Evolutionary conservation across 2,113 vertebrate genomes (phyloP).

Genomic region (Callaeas wilsoni): DNA sequence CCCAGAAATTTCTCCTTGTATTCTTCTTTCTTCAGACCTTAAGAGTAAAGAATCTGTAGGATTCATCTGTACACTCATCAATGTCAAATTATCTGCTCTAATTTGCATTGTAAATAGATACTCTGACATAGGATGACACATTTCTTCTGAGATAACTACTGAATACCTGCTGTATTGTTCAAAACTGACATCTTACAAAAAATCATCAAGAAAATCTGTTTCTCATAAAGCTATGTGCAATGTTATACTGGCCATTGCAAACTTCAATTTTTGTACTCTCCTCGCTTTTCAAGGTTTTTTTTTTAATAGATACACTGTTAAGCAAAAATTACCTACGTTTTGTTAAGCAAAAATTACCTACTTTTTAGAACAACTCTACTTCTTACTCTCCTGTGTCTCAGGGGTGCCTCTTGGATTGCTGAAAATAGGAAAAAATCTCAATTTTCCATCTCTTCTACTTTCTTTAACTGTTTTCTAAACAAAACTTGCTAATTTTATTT

Average conservation of each 20-base stretch:
- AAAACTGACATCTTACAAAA: not conserved
- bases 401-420: not conserved
- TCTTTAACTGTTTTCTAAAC: not conserved
- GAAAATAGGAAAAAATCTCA: not conserved
- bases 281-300: not conserved
- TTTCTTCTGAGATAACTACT: not conserved
- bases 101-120: conserved; percentile 21
- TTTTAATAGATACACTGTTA: not conserved
- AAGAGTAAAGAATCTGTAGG: not conserved
- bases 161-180: not conserved
- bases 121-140: not conserved
- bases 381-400: not conserved
- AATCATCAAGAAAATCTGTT: not conserved
- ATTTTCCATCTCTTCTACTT: not conserved
- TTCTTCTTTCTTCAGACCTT: not conserved
- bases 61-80: not conserved
- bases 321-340: not conserved
- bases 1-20: not conserved
- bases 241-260: not conserved
- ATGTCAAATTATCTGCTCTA: conserved; percentile 6
- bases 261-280: not conserved
- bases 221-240: not conserved
- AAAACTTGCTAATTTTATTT: not conserved
- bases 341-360: not conserved
- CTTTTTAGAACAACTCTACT: not conserved